Evolutionary conservation across 2,888 invertebrate genomes (phyloP).

Genomic region (Ormyrus pomaceus): DNA sequence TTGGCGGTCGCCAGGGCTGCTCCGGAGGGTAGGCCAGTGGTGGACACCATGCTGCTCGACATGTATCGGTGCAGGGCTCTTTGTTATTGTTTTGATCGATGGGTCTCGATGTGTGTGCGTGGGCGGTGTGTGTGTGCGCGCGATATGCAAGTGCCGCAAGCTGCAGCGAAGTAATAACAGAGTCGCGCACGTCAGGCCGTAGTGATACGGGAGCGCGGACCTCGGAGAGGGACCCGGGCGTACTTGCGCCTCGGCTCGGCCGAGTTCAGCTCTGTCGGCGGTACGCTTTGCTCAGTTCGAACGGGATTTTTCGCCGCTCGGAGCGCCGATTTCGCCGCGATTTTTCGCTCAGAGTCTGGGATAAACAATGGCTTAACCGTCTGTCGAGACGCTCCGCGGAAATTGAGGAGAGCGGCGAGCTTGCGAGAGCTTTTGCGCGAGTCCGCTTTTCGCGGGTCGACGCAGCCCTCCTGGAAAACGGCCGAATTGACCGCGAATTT

Average conservation of each 20-base stretch:
- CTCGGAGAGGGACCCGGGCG: slow-evolving; percentile 63
- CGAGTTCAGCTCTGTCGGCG: slow-evolving; percentile 47
- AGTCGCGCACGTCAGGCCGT: not conserved
- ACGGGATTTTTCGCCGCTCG: not conserved
- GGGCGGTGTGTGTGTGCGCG: not conserved
- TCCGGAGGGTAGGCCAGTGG: slow-evolving; percentile 16
- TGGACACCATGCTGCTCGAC: slow-evolving; percentile 4
- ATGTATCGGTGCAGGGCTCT: not conserved
- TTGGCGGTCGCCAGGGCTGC: slow-evolving; percentile 33
- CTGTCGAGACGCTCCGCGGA: not conserved
- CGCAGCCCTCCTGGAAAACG: slow-evolving; percentile 42
- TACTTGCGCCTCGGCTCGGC: slow-evolving; percentile 37
- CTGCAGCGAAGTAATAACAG: slow-evolving; percentile 5
- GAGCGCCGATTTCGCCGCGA: accelerated
- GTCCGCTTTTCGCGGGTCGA: slow-evolving; percentile 42
- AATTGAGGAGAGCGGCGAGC: not conserved
- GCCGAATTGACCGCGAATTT: too few species aligned
- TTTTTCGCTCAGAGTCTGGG: not conserved
- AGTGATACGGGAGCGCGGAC: slow-evolving; percentile 63
- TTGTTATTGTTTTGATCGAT: slow-evolving; percentile 1
- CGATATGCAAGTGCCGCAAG: not conserved
- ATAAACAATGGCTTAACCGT: slow-evolving; percentile 13
- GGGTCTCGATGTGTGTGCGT: not conserved
- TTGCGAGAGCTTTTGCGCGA: slow-evolving; percentile 18
- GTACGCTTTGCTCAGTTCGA: slow-evolving; percentile 47